Percentiles rank a stretch among this genome's conserved stretches.
Conservation (phyloP, 2,888 invertebrate species). For the Himalopsyche anomala region DNA sequence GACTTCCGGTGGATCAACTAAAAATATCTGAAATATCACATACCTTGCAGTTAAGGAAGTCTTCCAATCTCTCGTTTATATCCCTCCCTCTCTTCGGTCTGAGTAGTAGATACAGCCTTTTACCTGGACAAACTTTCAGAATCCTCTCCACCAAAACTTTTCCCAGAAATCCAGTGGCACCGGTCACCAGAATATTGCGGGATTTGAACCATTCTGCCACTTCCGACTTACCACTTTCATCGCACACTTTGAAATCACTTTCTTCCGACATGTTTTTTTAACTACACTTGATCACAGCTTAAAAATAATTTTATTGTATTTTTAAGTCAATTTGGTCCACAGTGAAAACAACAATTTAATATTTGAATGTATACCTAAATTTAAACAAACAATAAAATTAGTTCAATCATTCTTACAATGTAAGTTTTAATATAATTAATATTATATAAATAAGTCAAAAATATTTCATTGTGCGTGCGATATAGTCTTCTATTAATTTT, state of each 20-base stretch:
- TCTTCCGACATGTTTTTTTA: not conserved
- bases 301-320: too few relatives aligned
- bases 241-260: not conserved
- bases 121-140: conserved; percentile 83
- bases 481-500: too few relatives aligned
- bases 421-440: too few relatives aligned
- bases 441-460: too few relatives aligned
- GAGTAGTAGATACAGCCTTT: conserved; percentile 82
- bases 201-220: conserved; percentile 70
- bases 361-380: too few relatives aligned
- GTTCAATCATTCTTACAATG: too few relatives aligned
- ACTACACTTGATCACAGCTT: not conserved
- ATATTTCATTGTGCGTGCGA: too few relatives aligned
- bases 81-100: conserved; percentile 84
- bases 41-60: conserved; percentile 75
- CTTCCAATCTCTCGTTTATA: conserved; percentile 79
- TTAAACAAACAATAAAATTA: too few relatives aligned
- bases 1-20: not conserved
- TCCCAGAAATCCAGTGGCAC: conserved; percentile 90
- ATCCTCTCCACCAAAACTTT: conserved; percentile 89
- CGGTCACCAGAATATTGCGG: conserved; percentile 85
- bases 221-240: conserved; percentile 38
- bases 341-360: too few relatives aligned
- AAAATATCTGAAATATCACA: conserved; percentile 65
- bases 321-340: too few relatives aligned